phyloP scores from a whole-genome alignment of 2,888 invertebrate genomes.

The Ennomos fuscantarius region DNA sequence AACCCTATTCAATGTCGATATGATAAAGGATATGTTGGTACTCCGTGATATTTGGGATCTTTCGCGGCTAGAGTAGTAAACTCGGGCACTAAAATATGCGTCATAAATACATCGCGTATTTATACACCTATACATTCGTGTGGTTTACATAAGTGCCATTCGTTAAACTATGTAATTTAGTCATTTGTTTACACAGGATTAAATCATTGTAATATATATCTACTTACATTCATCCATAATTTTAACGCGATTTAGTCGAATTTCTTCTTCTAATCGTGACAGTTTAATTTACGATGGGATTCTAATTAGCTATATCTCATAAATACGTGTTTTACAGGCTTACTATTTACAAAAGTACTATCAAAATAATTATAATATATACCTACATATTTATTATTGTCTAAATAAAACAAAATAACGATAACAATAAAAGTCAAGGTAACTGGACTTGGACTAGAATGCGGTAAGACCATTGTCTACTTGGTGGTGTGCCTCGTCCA shows the following conservation, averaged over 20 bases:
- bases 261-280: no score
- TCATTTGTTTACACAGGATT: no score
- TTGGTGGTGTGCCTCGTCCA: slow-evolving; percentile 96
- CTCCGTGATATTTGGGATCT: slow-evolving; percentile 18
- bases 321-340: slow-evolving; percentile 18
- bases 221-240: no score
- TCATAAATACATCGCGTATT: slow-evolving; percentile 12
- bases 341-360: slow-evolving; percentile 4
- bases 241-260: no score
- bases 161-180: slow-evolving; percentile 19
- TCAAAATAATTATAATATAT: slow-evolving; percentile 6
- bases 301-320: slow-evolving; percentile 11
- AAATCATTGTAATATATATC: no score
- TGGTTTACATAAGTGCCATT: slow-evolving; percentile 22
- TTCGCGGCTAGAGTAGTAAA: slow-evolving; percentile 14
- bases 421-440: slow-evolving; percentile 48
- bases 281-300: no score
- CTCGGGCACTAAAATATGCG: slow-evolving; percentile 10
- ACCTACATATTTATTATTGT: not conserved
- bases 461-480: slow-evolving; percentile 65
- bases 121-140: slow-evolving; percentile 33
- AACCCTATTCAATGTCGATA: slow-evolving; percentile 63
- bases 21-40: slow-evolving; percentile 65
- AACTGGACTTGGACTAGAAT: slow-evolving; percentile 52
- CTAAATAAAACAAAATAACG: slow-evolving; percentile 39